Evolutionary conservation across 2,888 invertebrate species (phyloP).

Genomic region (Beris morrisii): DNA sequence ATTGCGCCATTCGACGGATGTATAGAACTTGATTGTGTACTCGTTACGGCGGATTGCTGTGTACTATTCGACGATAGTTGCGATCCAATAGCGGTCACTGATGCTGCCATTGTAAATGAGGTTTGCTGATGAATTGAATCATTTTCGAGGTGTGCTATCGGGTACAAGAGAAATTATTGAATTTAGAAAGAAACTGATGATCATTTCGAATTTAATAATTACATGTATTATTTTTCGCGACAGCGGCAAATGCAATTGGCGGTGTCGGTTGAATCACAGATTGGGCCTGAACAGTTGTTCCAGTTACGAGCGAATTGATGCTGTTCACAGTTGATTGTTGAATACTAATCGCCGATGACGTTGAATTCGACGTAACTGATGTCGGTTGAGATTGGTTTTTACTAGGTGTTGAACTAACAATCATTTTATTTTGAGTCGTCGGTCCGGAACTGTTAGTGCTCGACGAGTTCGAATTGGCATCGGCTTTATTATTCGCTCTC

Average conservation of each 20-base stretch:
- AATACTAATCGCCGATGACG: slow-evolving; percentile 49
- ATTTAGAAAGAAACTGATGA: neutral
- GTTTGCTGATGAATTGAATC: slow-evolving; percentile 50
- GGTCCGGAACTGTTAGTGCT: slow-evolving; percentile 42
- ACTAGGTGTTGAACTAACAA: slow-evolving; percentile 57
- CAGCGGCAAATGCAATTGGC: slow-evolving; percentile 65
- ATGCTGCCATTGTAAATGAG: slow-evolving; percentile 47
- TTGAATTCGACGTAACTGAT: slow-evolving; percentile 43
- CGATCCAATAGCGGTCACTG: slow-evolving; percentile 50
- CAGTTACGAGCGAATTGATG: slow-evolving; percentile 40
- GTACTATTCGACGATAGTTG: slow-evolving; percentile 25
- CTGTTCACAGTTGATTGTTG: slow-evolving; percentile 40
- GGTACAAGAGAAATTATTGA: neutral
- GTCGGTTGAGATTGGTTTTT: slow-evolving; percentile 53
- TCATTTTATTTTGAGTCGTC: slow-evolving; percentile 43
- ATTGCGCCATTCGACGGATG: slow-evolving; percentile 50
- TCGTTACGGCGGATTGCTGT: slow-evolving; percentile 38
- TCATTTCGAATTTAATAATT: slow-evolving; percentile 32
- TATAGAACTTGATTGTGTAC: slow-evolving; percentile 55
- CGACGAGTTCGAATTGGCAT: slow-evolving; percentile 41
- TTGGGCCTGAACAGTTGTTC: slow-evolving; percentile 53
- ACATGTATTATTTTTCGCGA: slow-evolving; percentile 62
- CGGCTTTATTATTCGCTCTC: slow-evolving; percentile 60
- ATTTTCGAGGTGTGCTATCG: slow-evolving; percentile 54
- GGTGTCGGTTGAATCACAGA: slow-evolving; percentile 56